phyloP scores from a whole-genome alignment of 2,888 invertebrate genomes.

The Drosophila rellima region DNA sequence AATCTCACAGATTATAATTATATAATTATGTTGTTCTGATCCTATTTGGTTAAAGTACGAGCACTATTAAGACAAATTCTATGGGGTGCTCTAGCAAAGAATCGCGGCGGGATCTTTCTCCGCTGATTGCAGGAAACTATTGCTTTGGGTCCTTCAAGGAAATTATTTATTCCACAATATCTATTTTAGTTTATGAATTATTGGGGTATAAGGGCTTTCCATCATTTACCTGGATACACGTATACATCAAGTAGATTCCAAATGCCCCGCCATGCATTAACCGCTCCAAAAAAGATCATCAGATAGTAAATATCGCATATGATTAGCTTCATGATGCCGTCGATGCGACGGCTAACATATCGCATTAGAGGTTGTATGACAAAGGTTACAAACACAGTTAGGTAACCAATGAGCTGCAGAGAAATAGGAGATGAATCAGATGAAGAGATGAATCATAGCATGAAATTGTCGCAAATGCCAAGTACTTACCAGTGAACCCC shows the following conservation, averaged over 20 bases:
- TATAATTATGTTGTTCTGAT: no score
- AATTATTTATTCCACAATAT: no score
- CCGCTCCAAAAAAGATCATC: conserved; percentile 92
- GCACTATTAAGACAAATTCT: no score
- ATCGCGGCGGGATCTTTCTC: no score
- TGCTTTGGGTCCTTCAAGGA: no score
- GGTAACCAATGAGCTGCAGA: conserved; percentile 88
- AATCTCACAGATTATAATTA: no score
- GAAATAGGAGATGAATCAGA: neutral
- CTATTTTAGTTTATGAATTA: no score
- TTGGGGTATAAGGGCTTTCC: neutral
- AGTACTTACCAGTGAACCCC: conserved; percentile 91
- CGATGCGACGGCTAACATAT: conserved; percentile 89
- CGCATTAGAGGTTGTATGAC: conserved; percentile 91
- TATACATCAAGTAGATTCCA: conserved; percentile 93
- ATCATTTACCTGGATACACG: conserved; percentile 89
- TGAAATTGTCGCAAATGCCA: neutral
- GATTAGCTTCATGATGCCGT: conserved; percentile 89
- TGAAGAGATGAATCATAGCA: neutral
- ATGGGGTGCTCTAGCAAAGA: no score
- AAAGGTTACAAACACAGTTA: conserved; percentile 90
- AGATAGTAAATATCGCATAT: conserved; percentile 92
- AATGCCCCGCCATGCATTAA: conserved; percentile 95
- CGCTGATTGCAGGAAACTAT: no score
- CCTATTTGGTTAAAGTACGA: no score